These are phyloP conservation scores for Darevskia mixta DNA, from an alignment of 2,797 vertebrate species.

Conservation along the genomic window DNA sequence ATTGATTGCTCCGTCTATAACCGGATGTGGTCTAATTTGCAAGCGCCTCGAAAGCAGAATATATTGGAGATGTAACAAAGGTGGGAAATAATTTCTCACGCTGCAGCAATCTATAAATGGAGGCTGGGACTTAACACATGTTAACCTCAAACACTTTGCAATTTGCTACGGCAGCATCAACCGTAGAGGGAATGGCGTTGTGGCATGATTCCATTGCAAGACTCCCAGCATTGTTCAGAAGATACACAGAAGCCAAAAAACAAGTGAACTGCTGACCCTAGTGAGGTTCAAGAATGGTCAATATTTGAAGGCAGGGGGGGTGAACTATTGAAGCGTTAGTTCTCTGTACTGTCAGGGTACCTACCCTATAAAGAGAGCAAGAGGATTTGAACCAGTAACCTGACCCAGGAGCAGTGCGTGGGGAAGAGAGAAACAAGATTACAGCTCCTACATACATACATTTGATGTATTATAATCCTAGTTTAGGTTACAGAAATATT, in stretches of 20 bases:
- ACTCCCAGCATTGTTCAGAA: too few species aligned
- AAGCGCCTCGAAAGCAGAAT: neutral
- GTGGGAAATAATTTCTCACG: neutral
- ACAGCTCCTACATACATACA: neutral
- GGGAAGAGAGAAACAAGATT: neutral
- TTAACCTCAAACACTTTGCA: neutral
- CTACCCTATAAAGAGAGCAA: neutral
- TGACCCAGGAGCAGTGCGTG: neutral
- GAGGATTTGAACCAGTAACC: neutral
- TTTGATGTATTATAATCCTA: too few species aligned
- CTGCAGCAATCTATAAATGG: neutral
- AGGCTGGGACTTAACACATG: neutral
- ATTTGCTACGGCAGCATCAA: neutral
- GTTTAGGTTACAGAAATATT: too few species aligned
- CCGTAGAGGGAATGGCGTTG: neutral
- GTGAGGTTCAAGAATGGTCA: neutral
- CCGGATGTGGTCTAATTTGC: neutral
- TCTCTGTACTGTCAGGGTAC: neutral
- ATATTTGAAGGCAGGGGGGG: neutral
- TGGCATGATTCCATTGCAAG: too few species aligned
- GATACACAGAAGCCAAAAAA: too few species aligned
- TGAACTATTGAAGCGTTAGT: neutral
- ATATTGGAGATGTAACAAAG: neutral
- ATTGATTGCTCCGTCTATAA: neutral
- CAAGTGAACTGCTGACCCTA: neutral